Percentiles rank a stretch among this genome's conserved stretches.
Conservation (phyloP, 2,113 vertebrate species). For the Oenanthe melanoleuca region DNA sequence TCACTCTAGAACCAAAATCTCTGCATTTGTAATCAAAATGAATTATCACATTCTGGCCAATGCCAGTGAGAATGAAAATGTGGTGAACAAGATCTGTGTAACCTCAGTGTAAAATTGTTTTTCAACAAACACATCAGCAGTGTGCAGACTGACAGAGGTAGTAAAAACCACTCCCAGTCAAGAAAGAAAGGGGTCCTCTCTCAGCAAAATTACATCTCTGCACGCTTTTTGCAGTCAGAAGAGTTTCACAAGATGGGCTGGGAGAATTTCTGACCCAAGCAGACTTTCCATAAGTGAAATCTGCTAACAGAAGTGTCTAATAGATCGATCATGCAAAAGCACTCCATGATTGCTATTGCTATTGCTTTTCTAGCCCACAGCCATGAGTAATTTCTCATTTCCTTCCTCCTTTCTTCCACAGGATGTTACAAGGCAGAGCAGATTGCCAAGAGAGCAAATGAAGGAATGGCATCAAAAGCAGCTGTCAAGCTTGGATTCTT, state of each 20-base stretch:
- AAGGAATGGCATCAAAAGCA: constrained; percentile 59
- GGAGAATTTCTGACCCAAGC: not conserved
- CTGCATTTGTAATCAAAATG: not conserved
- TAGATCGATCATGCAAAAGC: not conserved
- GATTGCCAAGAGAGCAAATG: constrained; percentile 65
- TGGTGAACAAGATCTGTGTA: not conserved
- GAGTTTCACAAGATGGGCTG: not conserved
- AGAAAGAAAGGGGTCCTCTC: not conserved
- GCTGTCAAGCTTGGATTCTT: constrained; percentile 57
- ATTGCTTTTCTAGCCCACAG: constrained; percentile 27
- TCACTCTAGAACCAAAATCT: not conserved
- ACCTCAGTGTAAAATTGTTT: not conserved
- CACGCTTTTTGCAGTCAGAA: not conserved
- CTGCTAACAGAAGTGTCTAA: not conserved
- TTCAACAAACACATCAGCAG: not conserved
- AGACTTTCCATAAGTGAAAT: not conserved
- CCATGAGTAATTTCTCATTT: constrained; percentile 50
- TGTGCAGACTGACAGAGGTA: not conserved
- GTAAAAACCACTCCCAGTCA: not conserved
- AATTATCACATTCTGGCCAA: not conserved
- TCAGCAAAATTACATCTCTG: not conserved
- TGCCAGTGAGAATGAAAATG: not conserved
- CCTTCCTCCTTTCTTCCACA: constrained; percentile 59
- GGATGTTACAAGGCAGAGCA: constrained; percentile 55
- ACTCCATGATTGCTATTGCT: not conserved